Base-by-base conservation (phyloP, 1,140 invertebrate species). In the Palaemon carinicauda region DNA sequence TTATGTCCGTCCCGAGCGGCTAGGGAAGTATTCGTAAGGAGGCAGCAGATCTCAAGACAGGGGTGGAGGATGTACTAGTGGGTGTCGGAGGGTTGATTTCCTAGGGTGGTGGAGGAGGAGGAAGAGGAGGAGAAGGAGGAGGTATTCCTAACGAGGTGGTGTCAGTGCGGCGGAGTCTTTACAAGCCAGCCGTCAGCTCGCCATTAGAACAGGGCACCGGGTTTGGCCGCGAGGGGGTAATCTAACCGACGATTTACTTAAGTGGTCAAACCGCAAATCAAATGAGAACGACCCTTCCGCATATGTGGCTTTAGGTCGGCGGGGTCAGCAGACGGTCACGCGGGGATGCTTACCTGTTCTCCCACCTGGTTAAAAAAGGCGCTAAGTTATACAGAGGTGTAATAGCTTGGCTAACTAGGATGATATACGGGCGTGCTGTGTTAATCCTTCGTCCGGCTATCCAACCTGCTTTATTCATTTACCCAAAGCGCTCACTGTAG, bases 301-400 rank as follows among this genome's bases (percentile, higher is more conserved):
- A 17, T 17, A 52, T 60, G 9, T 14, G 51, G 21, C 53, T 24
- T 56, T 73, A 54, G 78, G 78, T 33, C 52, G 65, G 50, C n/a
- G 41, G 27, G 69, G 69, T 53, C 51, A 33, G 69, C 33, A 51
- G 41, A 17, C 41, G 84, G 50, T 51, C 27, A 15, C 41, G 12
- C 60, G 80, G 56, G 84, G 84, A 56, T 86, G 60, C 84, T 19
- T 27, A 31, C 77, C 69, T 86, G 41, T 80, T 86, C 56, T 60
- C 54, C 24, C n/a, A 56, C 77, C 84, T 73, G 65, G 84, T 86
- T 86, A 86, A 86, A 86, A 75, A 86, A 86, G 84, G 84, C 84
- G 84, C 84, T 86, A 86, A 86, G 84, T 86, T 86, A 86, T 86
- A 86, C 84, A 86, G 77, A 56, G 84, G 84, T 86, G 84, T 86